phyloP scores from a whole-genome alignment of 1,140 invertebrate genomes.

The Helicoverpa zea region DNA sequence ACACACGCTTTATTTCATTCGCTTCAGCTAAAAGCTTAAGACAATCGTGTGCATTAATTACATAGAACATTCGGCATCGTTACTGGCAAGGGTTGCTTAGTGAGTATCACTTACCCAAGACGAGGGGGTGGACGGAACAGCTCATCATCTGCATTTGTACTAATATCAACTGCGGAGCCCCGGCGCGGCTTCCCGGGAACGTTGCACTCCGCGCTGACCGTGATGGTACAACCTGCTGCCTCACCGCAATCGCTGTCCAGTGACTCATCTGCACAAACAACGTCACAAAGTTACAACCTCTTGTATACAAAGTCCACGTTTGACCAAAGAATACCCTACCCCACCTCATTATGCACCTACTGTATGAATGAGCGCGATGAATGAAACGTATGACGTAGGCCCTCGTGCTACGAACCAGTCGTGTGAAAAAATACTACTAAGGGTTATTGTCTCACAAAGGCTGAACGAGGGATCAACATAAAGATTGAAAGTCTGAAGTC shows the following conservation, averaged over 20 bases:
- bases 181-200: constrained; percentile 58
- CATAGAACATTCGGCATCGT: constrained; percentile 25
- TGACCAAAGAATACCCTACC: neutral
- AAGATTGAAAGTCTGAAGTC: neutral
- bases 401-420: neutral
- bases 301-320: too few species aligned
- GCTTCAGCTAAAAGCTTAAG: constrained; percentile 10
- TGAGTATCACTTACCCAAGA: constrained; percentile 64
- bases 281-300: too few species aligned
- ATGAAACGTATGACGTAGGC: constrained; percentile 19
- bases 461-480: neutral
- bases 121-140: constrained; percentile 69
- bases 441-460: neutral
- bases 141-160: constrained; percentile 56
- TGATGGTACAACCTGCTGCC: constrained; percentile 56
- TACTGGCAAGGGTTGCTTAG: neutral
- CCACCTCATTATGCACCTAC: neutral
- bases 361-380: constrained; percentile 20
- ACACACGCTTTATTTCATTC: constrained; percentile 10
- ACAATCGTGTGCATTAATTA: neutral
- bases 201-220: constrained; percentile 47
- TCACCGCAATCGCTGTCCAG: constrained; percentile 70
- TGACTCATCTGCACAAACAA: constrained; percentile 64
- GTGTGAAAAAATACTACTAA: neutral
- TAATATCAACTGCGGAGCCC: constrained; percentile 71